Evolutionary conservation across 2,113 vertebrate species (phyloP), one percentile per base, ranked within the genome.

Genomic region (Anseranas semipalmata): DNA sequence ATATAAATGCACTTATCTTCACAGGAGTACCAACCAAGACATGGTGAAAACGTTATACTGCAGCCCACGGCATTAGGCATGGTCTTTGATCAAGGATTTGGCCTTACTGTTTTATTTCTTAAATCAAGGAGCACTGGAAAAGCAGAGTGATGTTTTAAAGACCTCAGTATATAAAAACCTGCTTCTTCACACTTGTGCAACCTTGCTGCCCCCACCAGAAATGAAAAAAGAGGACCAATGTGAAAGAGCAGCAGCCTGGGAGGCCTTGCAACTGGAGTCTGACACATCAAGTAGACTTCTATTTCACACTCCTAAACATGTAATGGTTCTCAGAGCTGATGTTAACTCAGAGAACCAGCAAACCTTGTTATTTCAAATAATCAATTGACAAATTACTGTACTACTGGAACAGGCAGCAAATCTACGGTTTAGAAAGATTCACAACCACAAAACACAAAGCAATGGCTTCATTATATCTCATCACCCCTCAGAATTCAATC

Each of bases 111-210:
- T 87, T 87, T 82, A 93, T 87, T 78, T 93, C 93, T 91, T 85
- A 96, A 85, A 85, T 73, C 66, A 95, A 89, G 62, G 41, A 85
- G 66, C 62, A 93, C 85, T 89, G 84, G 35, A 96, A 97, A 87
- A 87, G 27, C 73, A 85, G 70, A 96, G 76, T n/a, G 39, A 79
- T 58, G 43, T 75, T 92, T 82, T 94, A 90, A 94, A 93, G 71
- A 85, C 30, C 58, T 75, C 87, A 41, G 41, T 39, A 53, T 24
- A 89, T 10, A 48, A 66, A 93, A 45, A 77, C n/a, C n/a, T 74
- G 65, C n/a, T 93, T 80, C 80, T 84, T 96, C 66, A 46, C 25
- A 72, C 45, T 43, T 87, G 39, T 82, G 58, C 65, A 85, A 72
- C 67, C 13, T 78, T 75, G 48, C 37, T 72, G 90, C 22, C 52